These are phyloP conservation scores for Pycnonotus jocosus DNA, from an alignment of 2,113 vertebrate genomes.

Conservation along the genomic window DNA sequence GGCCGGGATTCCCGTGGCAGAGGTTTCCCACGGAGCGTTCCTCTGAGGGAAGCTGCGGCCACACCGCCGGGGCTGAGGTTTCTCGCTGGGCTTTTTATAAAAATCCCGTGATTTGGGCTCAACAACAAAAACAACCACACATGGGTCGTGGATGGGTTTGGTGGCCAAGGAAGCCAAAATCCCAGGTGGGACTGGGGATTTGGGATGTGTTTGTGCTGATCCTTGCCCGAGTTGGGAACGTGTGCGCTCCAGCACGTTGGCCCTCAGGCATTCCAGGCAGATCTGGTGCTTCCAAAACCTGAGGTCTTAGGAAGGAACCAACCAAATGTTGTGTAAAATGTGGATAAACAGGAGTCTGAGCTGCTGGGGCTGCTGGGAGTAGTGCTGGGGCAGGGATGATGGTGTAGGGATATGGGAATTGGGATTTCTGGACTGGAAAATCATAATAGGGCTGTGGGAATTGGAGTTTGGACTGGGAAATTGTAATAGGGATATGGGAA, in stretches of 20 bases:
- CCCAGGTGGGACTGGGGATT: not conserved
- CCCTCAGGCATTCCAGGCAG: not conserved
- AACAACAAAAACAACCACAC: not conserved
- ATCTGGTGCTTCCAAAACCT: not conserved
- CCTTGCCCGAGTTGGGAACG: rapidly evolving
- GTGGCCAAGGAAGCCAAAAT: not conserved
- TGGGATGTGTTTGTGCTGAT: not conserved
- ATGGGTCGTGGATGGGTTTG: rapidly evolving
- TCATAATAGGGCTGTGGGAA: no score
- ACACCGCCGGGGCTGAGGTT: not conserved
- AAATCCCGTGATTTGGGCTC: not conserved
- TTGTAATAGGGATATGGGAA: not conserved
- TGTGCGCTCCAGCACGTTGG: rapidly evolving
- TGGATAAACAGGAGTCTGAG: not conserved
- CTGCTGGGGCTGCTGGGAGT: not conserved
- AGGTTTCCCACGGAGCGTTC: not conserved
- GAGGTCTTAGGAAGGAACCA: not conserved
- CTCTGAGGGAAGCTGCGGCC: not conserved
- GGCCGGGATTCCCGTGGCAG: rapidly evolving
- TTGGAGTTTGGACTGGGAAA: not conserved
- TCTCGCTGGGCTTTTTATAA: not conserved
- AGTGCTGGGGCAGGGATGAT: rapidly evolving
- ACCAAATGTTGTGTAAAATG: rapidly evolving
- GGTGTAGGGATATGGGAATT: rapidly evolving
- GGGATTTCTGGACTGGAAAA: not conserved